Percentiles rank a stretch among this genome's conserved stretches.
phyloP scores from a whole-genome alignment of 2,888 invertebrate genomes.

The Elegia similella region DNA sequence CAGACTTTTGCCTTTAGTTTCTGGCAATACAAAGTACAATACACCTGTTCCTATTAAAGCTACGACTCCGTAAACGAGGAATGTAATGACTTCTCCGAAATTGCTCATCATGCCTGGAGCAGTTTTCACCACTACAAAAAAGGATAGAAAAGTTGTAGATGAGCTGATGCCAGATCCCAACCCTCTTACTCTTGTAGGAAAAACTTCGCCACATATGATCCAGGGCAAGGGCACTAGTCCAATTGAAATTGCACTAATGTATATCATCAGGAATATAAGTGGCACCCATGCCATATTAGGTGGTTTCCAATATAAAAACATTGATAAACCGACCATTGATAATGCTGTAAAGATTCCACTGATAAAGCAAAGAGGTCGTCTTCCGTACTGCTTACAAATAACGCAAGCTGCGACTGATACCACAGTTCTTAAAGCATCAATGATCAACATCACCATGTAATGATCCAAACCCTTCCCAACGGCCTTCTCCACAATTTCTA shows the following conservation, averaged over 20 bases:
- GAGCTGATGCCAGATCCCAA: slow-evolving; percentile 85
- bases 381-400: slow-evolving; percentile 82
- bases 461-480: slow-evolving; percentile 83
- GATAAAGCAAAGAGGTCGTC: slow-evolving; percentile 84
- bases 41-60: slow-evolving; percentile 81
- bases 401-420: slow-evolving; percentile 84
- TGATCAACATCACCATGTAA: slow-evolving; percentile 84
- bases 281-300: slow-evolving; percentile 74
- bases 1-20: slow-evolving; percentile 86
- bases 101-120: slow-evolving; percentile 82
- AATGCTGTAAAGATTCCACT: slow-evolving; percentile 84
- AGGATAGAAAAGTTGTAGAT: slow-evolving; percentile 83
- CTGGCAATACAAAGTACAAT: slow-evolving; percentile 83
- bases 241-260: slow-evolving; percentile 82
- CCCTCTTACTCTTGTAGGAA: slow-evolving; percentile 83
- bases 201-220: slow-evolving; percentile 88
- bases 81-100: slow-evolving; percentile 84
- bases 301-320: slow-evolving; percentile 62
- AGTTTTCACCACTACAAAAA: slow-evolving; percentile 85
- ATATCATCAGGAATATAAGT: slow-evolving; percentile 75
- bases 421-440: slow-evolving; percentile 83
- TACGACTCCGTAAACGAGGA: slow-evolving; percentile 82
- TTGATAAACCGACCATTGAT: slow-evolving; percentile 81
- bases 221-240: slow-evolving; percentile 87
- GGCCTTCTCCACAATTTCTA: slow-evolving; percentile 82